These are phyloP conservation scores for Chionis minor DNA, from an alignment of 2,113 vertebrate genomes.

Conservation along the genomic window DNA sequence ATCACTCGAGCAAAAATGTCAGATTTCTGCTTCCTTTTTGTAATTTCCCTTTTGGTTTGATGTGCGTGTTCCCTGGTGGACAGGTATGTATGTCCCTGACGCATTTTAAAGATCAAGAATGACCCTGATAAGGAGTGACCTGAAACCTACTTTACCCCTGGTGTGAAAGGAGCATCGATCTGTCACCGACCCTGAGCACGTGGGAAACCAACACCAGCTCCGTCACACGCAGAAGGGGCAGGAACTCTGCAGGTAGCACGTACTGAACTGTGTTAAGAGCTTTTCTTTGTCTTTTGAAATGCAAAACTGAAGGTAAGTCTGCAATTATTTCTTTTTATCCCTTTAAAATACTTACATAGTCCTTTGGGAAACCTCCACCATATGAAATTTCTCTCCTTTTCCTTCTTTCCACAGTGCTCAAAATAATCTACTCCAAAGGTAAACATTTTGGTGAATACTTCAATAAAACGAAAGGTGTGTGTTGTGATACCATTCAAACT, in stretches of 20 bases:
- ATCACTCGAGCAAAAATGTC: accelerated
- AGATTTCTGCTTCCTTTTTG: not conserved
- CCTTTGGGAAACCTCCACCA: not conserved
- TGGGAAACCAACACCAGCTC: not conserved
- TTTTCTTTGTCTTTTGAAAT: not conserved
- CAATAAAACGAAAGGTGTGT: not conserved
- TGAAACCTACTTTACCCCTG: not conserved
- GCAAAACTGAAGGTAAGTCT: not conserved
- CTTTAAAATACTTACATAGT: not conserved
- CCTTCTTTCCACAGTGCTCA: not conserved
- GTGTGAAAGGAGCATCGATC: not conserved
- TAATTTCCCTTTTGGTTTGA: not conserved
- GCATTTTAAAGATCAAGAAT: not conserved
- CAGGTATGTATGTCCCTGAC: not conserved
- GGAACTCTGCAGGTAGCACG: not conserved
- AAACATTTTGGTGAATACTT: not conserved
- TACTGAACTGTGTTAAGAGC: not conserved
- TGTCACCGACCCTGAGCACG: not conserved
- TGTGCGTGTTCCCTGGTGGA: not conserved
- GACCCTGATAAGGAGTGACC: not conserved
- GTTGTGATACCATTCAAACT: not conserved
- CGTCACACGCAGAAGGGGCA: accelerated
- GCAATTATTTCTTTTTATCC: not conserved
- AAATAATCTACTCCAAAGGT: not conserved
- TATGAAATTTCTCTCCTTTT: not conserved